Evolutionary conservation across 1,140 invertebrate genomes (phyloP), one percentile per base, ranked within the genome.

Genomic region (Matsumurasca onukii): DNA sequence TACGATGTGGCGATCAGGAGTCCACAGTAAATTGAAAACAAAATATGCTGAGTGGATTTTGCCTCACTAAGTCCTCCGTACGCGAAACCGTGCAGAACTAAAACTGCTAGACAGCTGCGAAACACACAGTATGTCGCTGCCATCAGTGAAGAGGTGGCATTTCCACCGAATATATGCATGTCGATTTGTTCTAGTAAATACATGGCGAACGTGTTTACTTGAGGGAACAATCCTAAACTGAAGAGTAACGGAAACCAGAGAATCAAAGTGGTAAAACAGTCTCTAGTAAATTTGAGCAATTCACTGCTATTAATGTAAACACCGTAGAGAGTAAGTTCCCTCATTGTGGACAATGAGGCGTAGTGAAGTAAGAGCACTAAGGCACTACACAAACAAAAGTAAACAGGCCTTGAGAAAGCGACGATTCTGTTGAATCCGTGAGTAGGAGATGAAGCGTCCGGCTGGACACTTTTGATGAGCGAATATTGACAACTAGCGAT

Each of bases 401-500:
- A 99, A 22, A 98, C 90, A 15, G 98, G 94, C 68, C 97, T 86
- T 0, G 90, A 92, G 75, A 97, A 98, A 29, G 95, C 91, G 25
- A 98, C 94, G 66, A 98, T 89, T 73, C 94, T 89, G 80, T 99
- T 99, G 77, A 97, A 99, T 1, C 98, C 97, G 80, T 99, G 97
- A 17, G 97, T 97, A 0, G 98, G 97, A 2, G 97, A 99, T 0
- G 97, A 92, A 0, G 97, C 95, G 82, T 99, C 98, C 1, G 98
- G 98, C 77, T 99, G 98, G 2, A 99, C 98, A 79, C 95, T 98
- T 82, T 99, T 99, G 17, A 99, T 82, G 57, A 99, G 81, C 0
- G 97, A 99, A 80, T 99, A 99, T 78, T 99, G 97, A 78, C 95
- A 97, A 12, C 95, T 91, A 13, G 97, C 97, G 52, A 98, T 95